phyloP scores from a whole-genome alignment of 2,888 invertebrate species.

The Ectemnius lituratus region DNA sequence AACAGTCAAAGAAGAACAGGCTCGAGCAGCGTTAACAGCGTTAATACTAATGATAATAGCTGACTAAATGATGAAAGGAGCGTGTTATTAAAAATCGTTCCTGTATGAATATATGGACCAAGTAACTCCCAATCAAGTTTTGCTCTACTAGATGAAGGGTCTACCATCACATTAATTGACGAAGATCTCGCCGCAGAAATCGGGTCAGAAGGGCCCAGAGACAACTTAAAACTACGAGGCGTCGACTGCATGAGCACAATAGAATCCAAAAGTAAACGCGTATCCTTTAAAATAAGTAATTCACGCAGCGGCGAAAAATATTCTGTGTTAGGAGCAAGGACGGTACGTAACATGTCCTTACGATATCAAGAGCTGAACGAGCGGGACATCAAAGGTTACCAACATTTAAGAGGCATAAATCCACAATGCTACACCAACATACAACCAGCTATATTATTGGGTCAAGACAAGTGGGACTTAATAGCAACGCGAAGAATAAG shows the following conservation, averaged over 20 bases:
- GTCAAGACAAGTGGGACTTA: slow-evolving; percentile 30
- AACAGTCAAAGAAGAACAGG: too few species aligned
- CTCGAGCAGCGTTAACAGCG: too few species aligned
- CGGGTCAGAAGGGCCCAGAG: background rate
- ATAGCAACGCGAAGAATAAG: background rate
- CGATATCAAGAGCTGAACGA: background rate
- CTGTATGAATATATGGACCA: background rate
- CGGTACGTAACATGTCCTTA: background rate
- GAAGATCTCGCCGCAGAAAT: background rate
- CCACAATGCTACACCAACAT: background rate
- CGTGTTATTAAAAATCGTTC: slow-evolving; percentile 14
- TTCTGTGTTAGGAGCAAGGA: too few species aligned
- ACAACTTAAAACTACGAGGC: background rate
- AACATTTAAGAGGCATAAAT: background rate
- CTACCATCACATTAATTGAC: slow-evolving; percentile 14
- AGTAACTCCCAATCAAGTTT: background rate
- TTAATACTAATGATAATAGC: too few species aligned
- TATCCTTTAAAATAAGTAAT: background rate
- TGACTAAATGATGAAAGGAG: too few species aligned
- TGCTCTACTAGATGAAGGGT: slow-evolving; percentile 26
- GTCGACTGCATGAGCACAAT: background rate
- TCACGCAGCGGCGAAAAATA: too few species aligned
- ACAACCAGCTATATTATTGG: slow-evolving; percentile 16
- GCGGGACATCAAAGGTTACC: too few species aligned
- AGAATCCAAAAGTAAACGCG: background rate